phyloP scores from a whole-genome alignment of 2,113 vertebrate genomes.

The Hymenochirus boettgeri region DNA sequence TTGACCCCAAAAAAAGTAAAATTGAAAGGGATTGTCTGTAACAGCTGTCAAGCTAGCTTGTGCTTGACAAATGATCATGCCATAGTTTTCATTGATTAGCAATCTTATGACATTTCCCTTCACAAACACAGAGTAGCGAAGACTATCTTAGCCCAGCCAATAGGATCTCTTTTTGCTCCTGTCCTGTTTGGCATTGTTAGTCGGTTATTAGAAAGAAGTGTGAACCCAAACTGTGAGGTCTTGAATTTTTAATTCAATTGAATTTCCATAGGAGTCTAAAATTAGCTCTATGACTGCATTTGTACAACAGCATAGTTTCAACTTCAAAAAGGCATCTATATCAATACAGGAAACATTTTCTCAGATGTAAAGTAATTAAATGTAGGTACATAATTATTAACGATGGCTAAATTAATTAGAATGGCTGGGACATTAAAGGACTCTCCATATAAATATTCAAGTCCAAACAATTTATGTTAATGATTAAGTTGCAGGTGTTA shows the following conservation, averaged over 20 bases:
- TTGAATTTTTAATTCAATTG: slow-evolving; percentile 8
- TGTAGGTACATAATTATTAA: no score
- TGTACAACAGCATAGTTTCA: no score
- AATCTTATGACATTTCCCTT: slow-evolving; percentile 76
- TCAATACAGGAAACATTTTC: no score
- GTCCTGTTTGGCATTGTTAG: slow-evolving; percentile 50
- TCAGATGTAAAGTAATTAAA: no score
- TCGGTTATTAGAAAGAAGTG: slow-evolving; percentile 19
- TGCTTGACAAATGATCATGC: slow-evolving; percentile 73
- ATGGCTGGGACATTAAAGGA: no score
- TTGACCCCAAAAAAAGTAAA: slow-evolving; percentile 38
- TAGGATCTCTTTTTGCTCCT: slow-evolving; percentile 47
- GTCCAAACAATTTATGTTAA: no score
- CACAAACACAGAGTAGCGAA: slow-evolving; percentile 68
- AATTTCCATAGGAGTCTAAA: background rate
- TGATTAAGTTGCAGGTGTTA: no score
- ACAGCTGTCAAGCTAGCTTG: slow-evolving; percentile 65
- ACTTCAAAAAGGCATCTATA: no score
- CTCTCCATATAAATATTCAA: no score
- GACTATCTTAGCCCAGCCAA: slow-evolving; percentile 50
- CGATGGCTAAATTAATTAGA: no score
- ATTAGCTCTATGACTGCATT: no score
- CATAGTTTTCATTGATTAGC: slow-evolving; percentile 75
- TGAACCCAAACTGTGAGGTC: slow-evolving; percentile 12
- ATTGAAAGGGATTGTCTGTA: slow-evolving; percentile 47